Evolutionary conservation across 1,140 invertebrate species (phyloP).

Genomic region (Eumeta japonica): DNA sequence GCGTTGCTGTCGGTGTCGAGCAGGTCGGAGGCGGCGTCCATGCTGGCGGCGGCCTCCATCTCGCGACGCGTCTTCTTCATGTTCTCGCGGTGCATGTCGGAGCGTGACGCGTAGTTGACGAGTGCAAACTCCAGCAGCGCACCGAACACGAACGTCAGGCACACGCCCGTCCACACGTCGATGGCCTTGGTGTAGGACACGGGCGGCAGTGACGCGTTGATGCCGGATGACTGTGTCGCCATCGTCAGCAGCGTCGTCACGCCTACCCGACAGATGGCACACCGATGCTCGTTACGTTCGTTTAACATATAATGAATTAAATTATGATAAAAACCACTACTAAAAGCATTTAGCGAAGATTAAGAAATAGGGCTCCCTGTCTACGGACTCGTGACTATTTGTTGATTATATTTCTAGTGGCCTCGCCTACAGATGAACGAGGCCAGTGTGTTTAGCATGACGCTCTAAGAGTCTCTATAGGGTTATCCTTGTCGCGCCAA

Average conservation of each 20-base stretch:
- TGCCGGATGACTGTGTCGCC: conserved; percentile 96
- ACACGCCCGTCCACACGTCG: conserved; percentile 97
- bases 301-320: no score
- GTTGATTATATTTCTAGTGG: no score
- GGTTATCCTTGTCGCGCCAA: no score
- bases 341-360: no score
- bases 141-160: conserved; percentile 94
- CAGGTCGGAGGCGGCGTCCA: conserved; percentile 79
- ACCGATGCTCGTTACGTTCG: no score
- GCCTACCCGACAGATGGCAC: conserved; percentile 65
- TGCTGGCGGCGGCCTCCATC: conserved; percentile 77
- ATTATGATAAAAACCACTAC: no score
- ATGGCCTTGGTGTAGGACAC: conserved; percentile 97
- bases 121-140: conserved; percentile 95
- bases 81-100: conserved; percentile 80
- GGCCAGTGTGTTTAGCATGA: no score
- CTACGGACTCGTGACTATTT: no score
- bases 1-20: conserved; percentile 80
- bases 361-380: no score
- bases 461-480: no score
- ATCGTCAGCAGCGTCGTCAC: conserved; percentile 95
- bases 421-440: no score
- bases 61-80: conserved; percentile 86
- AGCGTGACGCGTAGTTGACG: conserved; percentile 94
- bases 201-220: conserved; percentile 93